Evolutionary conservation across 2,797 vertebrate species (phyloP), one percentile per base, ranked within the genome.

Genomic region (Pristis pectinata): DNA sequence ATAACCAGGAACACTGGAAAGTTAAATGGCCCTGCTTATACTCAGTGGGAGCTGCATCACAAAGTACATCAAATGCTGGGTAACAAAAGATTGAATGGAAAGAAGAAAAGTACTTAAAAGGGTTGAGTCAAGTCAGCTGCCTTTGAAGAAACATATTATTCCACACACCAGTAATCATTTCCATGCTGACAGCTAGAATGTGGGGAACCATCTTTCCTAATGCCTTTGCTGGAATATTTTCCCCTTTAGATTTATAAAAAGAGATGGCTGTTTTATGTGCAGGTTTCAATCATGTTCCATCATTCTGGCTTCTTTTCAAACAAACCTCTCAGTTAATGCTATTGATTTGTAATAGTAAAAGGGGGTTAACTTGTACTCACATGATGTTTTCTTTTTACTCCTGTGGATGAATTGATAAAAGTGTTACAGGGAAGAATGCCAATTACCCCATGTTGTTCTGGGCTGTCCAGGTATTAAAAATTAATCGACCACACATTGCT

Each of bases 61-160:
- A 93, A 72, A 44, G 1, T 49, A 27, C 9, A 59, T 87, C 83
- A 87, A 87, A 53, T 87, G 83, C 24, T n/a, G 6, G 70, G 22
- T 72, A 70, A 27, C 22, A 37, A 37, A 93, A 89, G 41, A 93
- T 49, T 70, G 49, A 93, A 72, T 44, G 64, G 37, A 72, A 93
- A 64, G n/a, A 41, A 41, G 61, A 41, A 72, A 93, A 64, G 34
- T 70, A 70, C 64, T 93, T 91, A 70, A 64, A 34, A 59, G 24
- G 89, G 2, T 67, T 24, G 53, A 92, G 61, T 49, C 24, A 44
- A 49, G 34, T 44, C 34, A 37, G 85, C 56, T 64, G 56, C 56
- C 34, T 89, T 61, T 64, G 56, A 56, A 89, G 85, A 17, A 89
- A n/a, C 56, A 89, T 30, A 64, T 89, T 89, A n/a, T 89, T 61